phyloP scores from a whole-genome alignment of 2,888 invertebrate species.

The Drosophila paramelanica region DNA sequence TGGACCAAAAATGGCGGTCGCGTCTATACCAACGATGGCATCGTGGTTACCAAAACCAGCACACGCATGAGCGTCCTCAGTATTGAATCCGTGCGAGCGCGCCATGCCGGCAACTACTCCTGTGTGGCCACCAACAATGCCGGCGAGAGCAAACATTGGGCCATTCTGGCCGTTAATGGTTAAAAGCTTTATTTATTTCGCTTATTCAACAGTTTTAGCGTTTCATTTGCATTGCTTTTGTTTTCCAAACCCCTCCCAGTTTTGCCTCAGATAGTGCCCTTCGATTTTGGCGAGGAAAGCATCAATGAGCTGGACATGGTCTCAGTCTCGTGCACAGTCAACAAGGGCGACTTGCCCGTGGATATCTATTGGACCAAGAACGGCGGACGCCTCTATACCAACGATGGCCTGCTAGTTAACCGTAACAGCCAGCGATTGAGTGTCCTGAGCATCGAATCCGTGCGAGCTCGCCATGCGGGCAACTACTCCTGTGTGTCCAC shows the following conservation, averaged over 20 bases:
- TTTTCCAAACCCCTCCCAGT: constrained; percentile 85
- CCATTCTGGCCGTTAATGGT: constrained; percentile 88
- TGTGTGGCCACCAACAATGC: constrained; percentile 88
- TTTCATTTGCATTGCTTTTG: constrained; percentile 38
- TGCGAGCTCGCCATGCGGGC: constrained; percentile 87
- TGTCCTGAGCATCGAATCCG: constrained; percentile 88
- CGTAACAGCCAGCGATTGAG: constrained; percentile 88
- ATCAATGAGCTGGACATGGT: constrained; percentile 89
- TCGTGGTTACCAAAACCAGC: constrained; percentile 87
- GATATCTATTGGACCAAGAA: constrained; percentile 90
- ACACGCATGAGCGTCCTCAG: constrained; percentile 88
- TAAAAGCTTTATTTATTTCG: constrained; percentile 25
- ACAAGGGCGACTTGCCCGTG: constrained; percentile 92
- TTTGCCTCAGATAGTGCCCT: constrained; percentile 90
- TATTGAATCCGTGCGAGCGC: constrained; percentile 87
- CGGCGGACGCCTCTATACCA: constrained; percentile 85
- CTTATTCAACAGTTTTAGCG: constrained; percentile 5
- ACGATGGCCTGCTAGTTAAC: constrained; percentile 86
- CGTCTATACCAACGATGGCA: constrained; percentile 86
- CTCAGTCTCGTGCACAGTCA: constrained; percentile 90
- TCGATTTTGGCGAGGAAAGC: constrained; percentile 89
- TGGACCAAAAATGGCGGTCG: constrained; percentile 88
- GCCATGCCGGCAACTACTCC: constrained; percentile 88
- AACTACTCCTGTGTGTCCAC: constrained; percentile 88
- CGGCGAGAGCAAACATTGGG: constrained; percentile 87